Percentiles rank a stretch among this genome's conserved stretches.
These are phyloP conservation scores for Drosophila atripex DNA, from an alignment of 2,888 invertebrate genomes.

Conservation along the genomic window DNA sequence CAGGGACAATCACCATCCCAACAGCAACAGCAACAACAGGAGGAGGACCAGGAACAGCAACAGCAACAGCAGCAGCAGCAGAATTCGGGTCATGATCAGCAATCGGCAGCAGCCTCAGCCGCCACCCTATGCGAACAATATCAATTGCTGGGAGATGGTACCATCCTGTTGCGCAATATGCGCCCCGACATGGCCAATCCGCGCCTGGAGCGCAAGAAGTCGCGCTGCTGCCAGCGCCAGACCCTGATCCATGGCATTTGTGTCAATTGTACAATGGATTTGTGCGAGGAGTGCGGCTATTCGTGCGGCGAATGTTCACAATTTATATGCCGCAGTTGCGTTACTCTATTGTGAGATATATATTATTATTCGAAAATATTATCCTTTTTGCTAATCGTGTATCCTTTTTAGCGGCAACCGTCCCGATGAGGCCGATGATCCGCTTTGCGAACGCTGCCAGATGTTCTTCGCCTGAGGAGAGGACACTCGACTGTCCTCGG, in stretches of 20 bases:
- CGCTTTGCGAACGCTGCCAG: slow-evolving; percentile 74
- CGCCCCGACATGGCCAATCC: slow-evolving; percentile 55
- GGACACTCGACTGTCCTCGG: no score
- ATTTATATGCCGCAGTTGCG: slow-evolving; percentile 75
- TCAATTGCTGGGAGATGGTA: slow-evolving; percentile 68
- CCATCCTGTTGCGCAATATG: slow-evolving; percentile 60
- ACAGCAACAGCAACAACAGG: not conserved
- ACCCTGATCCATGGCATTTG: slow-evolving; percentile 66
- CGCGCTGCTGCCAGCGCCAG: slow-evolving; percentile 64
- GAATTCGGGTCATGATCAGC: not conserved
- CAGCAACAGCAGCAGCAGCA: not conserved
- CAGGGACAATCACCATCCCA: not conserved
- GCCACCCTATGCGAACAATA: slow-evolving; percentile 54
- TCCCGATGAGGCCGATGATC: slow-evolving; percentile 58
- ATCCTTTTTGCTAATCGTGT: no score
- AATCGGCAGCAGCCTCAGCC: not conserved
- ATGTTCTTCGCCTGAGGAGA: slow-evolving; percentile 39
- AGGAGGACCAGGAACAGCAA: not conserved
- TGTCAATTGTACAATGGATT: slow-evolving; percentile 63
- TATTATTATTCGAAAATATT: no score
- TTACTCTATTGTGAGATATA: slow-evolving; percentile 65
- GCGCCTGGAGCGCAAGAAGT: slow-evolving; percentile 45
- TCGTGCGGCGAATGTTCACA: slow-evolving; percentile 72
- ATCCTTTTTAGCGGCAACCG: slow-evolving; percentile 59
- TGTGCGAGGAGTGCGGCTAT: slow-evolving; percentile 79